phyloP scores from a whole-genome alignment of 2,888 invertebrate genomes.

The Spilarctia lutea region DNA sequence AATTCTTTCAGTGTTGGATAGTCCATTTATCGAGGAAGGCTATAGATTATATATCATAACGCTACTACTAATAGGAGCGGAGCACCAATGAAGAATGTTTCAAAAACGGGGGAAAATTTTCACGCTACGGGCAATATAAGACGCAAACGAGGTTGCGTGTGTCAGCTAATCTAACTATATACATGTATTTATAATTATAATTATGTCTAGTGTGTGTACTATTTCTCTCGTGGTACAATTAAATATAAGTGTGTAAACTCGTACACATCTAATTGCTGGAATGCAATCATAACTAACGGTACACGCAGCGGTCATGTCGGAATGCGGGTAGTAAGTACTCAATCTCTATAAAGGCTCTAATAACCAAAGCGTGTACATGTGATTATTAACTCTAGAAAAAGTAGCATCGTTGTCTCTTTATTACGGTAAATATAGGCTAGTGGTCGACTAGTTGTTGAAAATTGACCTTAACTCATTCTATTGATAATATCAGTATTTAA shows the following conservation, averaged over 20 bases:
- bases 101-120: too few species aligned
- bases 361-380: constrained; percentile 33
- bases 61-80: too few species aligned
- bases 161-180: too few species aligned
- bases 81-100: too few species aligned
- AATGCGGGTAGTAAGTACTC: constrained; percentile 32
- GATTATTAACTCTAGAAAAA: constrained; percentile 35
- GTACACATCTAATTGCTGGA: constrained; percentile 42
- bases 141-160: too few species aligned
- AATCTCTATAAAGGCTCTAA: constrained; percentile 42
- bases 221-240: constrained; percentile 10
- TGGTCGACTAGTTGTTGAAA: not conserved
- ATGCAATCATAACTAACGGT: constrained; percentile 52
- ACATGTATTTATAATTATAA: too few species aligned
- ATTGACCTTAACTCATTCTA: not conserved
- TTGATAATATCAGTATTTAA: not conserved
- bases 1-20: too few species aligned
- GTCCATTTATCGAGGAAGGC: too few species aligned
- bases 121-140: too few species aligned
- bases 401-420: not conserved
- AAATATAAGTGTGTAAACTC: constrained; percentile 18
- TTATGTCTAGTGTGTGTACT: constrained; percentile 4
- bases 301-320: constrained; percentile 33
- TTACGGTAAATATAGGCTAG: not conserved
- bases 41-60: too few species aligned